Base-by-base conservation (phyloP, 2,113 vertebrate genomes). In the Pituophis catenifer region DNA sequence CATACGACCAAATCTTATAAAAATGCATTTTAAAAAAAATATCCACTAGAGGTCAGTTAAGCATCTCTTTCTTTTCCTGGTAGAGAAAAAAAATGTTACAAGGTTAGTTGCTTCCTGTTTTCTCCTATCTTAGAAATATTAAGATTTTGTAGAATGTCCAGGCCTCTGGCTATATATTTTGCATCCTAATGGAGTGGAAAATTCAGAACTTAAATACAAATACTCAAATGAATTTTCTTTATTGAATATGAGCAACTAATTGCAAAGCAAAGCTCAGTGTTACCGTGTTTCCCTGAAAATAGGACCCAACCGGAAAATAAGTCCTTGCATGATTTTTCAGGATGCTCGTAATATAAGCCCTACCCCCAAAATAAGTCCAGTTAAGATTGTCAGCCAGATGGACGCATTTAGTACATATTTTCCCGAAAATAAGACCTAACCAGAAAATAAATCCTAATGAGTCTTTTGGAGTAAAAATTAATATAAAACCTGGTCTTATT, bases 41-140 rank as follows among this genome's bases (percentile, higher is more conserved):
- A 48, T 87, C 50, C 92, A 93, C 89, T 58, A 93, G 92, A 93
- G 89, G 92, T 93, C 89, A 93, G 92, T 86, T 90, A 29, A 86
- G n/a, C 58, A 90, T 90, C 23, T 93, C 54, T 89, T 85, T 38
- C 44, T 38, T n/a, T 8, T 52, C 2, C 65, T 23, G 24, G 3
- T 17, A 57, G 19, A 13, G 5, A 17, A 50, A 58, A 89, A n/a
- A 48, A 4, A 3, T 15, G 1, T 85, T 94, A n/a, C 44, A 93
- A 7, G 52, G 1, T 81, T 44, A 81, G 75, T 26, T 44, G 9
- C n/a, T 65, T 87, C 89, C 12, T 65, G 5, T n/a, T 48, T 65
- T 9, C 12, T 90, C 59, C 90, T 26, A 59, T n/a, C 44, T 88
- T 53, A 88, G 86, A 89, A 52, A 52, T 44, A 94, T 38, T 93